Evolutionary conservation across 1,140 invertebrate species (phyloP), one percentile per base, ranked within the genome.

Genomic region (Dufourea novaeangliae): DNA sequence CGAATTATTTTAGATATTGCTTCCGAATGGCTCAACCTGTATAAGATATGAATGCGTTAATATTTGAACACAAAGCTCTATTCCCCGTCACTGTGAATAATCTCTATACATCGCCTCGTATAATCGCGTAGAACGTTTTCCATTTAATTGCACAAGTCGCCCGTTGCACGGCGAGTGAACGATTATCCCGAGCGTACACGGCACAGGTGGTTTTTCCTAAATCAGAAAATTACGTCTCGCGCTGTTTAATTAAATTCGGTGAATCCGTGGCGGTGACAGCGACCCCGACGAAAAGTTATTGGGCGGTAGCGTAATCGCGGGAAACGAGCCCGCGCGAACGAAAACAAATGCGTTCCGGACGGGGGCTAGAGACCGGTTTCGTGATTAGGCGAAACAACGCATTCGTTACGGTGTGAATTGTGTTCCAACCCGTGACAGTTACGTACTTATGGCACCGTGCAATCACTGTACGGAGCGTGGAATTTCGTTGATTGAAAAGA

Each of bases 181-280:
- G 44, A 17, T 41, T 67, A 14, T 11, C 37, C 6, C 56, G 22
- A 14, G 25, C 17, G n/a, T 22, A 20, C 25, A 25, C 25, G n/a
- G 20, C 20, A 29, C 54, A 17, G 56, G 6, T 14, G 32, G 74
- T 76, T 68, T 44, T 76, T 46, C 54, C 54, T 70, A 74, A 74
- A 74, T 74, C 66, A 74, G 72, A 74, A 52, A 67, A 74, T 74
- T 74, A 67, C 50, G 25, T 67, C 46, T 67, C 44, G 25, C 37
- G 34, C 11, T 39, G 39, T 74, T 74, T 74, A 74, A 74, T 74
- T 74, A 67, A 74, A 67, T 67, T 67, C 62, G 17, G 62, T 17
- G 62, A 57, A 67, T 57, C 44, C 62, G 50, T 12, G 37, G 27
- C 50, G 56, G 20, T 52, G 72, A 56, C 62, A 27, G 59, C 27